Conservation (phyloP, 1,140 invertebrate genomes). For the Penaeus chinensis region DNA sequence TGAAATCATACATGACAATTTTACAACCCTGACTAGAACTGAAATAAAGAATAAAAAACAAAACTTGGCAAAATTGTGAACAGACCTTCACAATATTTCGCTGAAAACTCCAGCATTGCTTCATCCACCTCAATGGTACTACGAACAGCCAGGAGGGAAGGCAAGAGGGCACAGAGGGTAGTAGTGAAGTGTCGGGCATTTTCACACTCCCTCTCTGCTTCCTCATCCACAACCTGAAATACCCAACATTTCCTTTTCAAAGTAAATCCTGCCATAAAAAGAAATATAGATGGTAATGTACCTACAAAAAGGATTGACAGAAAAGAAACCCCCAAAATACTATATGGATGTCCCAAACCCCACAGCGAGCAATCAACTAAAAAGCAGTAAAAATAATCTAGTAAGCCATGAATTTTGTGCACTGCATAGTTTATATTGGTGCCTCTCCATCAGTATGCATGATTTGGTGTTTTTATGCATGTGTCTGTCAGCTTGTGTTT, state of each 20-base stretch:
- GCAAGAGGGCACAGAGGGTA: constrained; percentile 78
- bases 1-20: background rate
- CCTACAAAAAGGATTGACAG: background rate
- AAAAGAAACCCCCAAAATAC: no score
- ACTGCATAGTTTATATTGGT: no score
- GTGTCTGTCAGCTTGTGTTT: no score
- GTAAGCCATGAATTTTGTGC: no score
- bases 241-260: background rate
- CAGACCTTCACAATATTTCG: constrained; percentile 87
- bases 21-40: constrained; percentile 64
- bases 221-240: constrained; percentile 50
- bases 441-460: no score
- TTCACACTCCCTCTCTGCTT: constrained; percentile 51
- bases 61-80: constrained; percentile 68
- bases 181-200: constrained; percentile 77
- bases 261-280: no score
- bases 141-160: constrained; percentile 77
- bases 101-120: constrained; percentile 89
- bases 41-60: constrained; percentile 70
- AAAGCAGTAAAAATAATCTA: no score
- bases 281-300: background rate
- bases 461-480: no score
- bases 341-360: no score
- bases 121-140: constrained; percentile 89
- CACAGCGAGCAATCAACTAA: no score